Conservation (phyloP, 2,797 vertebrate genomes). For the Sciurus vulgaris region DNA sequence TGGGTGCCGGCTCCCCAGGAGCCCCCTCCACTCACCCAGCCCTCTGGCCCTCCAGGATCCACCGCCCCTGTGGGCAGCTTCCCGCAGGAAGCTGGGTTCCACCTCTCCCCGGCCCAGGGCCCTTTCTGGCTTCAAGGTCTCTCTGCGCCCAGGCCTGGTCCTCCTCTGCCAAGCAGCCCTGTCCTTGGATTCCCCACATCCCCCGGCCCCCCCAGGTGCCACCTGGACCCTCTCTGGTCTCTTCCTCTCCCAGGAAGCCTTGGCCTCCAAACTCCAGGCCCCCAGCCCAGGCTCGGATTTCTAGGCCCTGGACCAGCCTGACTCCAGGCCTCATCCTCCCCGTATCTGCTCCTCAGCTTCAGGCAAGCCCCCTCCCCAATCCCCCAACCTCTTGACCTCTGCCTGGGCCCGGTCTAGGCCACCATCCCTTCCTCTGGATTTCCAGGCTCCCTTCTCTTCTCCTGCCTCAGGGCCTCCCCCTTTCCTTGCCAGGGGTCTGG, state of each 20-base stretch:
- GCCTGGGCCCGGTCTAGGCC: not conserved
- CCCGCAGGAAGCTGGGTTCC: slow-evolving; percentile 32
- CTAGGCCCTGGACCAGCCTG: slow-evolving; percentile 62
- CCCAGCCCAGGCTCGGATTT: not conserved
- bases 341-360: not conserved
- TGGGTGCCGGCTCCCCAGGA: not conserved
- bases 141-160: slow-evolving; percentile 53
- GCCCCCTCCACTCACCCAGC: not conserved
- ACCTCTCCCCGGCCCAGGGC: slow-evolving; percentile 72
- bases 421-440: not conserved
- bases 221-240: slow-evolving; percentile 29
- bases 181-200: not conserved
- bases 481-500: not conserved
- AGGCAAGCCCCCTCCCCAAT: slow-evolving; percentile 40
- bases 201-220: not conserved
- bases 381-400: not conserved
- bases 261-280: slow-evolving; percentile 55
- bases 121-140: slow-evolving; percentile 69
- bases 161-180: slow-evolving; percentile 26
- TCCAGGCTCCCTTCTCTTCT: not conserved
- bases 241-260: slow-evolving; percentile 54
- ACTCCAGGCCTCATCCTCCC: slow-evolving; percentile 50
- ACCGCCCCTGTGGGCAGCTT: slow-evolving; percentile 4
- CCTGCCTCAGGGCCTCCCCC: not conserved
- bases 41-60: not conserved